Evolutionary conservation across 1,140 invertebrate genomes (phyloP).

Genomic region (Trachelipus rathkii): DNA sequence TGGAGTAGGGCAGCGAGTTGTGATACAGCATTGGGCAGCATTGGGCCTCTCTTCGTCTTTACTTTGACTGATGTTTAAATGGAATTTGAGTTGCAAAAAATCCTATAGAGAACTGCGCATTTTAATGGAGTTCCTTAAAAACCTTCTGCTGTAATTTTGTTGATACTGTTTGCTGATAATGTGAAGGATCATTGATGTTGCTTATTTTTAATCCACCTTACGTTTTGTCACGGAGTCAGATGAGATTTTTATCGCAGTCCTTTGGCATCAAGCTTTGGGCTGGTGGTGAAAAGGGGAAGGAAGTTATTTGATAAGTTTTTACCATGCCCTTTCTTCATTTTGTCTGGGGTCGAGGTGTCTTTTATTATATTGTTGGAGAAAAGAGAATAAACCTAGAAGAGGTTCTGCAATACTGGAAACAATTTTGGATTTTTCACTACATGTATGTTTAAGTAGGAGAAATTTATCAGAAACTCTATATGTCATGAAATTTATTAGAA

Average conservation of each 20-base stretch:
- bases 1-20: conserved; percentile 88
- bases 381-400: conserved; percentile 76
- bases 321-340: conserved; percentile 60
- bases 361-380: conserved; percentile 80
- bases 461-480: background rate
- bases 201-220: conserved; percentile 97
- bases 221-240: conserved; percentile 75
- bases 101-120: conserved; percentile 62
- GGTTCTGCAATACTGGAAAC: conserved; percentile 61
- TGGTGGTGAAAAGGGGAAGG: conserved; percentile 70
- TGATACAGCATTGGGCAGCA: conserved; percentile 78
- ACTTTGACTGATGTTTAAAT: conserved; percentile 82
- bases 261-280: conserved; percentile 66
- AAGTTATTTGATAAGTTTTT: conserved; percentile 75
- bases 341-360: conserved; percentile 65
- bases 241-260: conserved; percentile 60
- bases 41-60: conserved; percentile 56
- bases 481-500: background rate
- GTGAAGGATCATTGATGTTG: conserved; percentile 63
- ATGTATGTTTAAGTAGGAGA: background rate
- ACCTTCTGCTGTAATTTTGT: conserved; percentile 65
- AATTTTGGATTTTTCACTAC: conserved; percentile 58
- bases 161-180: conserved; percentile 49
- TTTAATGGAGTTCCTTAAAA: conserved; percentile 65
- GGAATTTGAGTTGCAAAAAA: conserved; percentile 64